Conservation (phyloP, 2,797 vertebrate species). For the Neopelma chrysocephalum region DNA sequence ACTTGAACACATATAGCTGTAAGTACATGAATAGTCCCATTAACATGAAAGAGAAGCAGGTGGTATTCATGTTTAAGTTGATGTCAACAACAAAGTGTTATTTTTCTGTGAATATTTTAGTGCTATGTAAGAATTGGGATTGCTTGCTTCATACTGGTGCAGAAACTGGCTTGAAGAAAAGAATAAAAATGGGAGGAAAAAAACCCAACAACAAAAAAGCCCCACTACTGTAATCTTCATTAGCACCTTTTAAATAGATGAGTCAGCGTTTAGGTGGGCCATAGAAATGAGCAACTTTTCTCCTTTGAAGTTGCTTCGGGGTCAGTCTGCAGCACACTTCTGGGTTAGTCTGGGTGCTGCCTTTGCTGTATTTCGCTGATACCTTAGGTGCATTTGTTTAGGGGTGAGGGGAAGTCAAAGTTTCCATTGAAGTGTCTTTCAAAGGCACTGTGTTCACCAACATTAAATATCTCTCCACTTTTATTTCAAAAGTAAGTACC, state of each 20-base stretch:
- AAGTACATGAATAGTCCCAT: neutral
- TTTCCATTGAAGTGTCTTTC: neutral
- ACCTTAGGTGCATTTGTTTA: neutral
- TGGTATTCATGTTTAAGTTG: neutral
- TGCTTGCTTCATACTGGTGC: accelerated
- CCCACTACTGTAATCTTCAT: neutral
- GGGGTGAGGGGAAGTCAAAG: neutral
- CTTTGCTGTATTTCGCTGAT: neutral
- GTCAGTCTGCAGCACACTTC: neutral
- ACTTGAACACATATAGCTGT: neutral
- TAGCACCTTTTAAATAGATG: neutral
- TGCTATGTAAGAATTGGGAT: neutral
- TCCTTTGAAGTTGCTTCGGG: neutral
- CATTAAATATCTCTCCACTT: neutral
- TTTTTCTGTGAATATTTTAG: neutral
- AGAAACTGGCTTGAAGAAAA: neutral
- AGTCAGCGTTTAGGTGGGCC: neutral
- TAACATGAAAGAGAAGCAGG: neutral
- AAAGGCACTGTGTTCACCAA: neutral
- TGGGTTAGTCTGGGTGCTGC: neutral
- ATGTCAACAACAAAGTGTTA: neutral
- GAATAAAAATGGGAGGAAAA: neutral
- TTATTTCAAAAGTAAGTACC: neutral
- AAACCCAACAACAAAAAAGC: neutral
- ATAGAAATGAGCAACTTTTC: neutral